Base-by-base conservation (phyloP, 2,113 vertebrate species). In the Petrocephalus microphthalmus region DNA sequence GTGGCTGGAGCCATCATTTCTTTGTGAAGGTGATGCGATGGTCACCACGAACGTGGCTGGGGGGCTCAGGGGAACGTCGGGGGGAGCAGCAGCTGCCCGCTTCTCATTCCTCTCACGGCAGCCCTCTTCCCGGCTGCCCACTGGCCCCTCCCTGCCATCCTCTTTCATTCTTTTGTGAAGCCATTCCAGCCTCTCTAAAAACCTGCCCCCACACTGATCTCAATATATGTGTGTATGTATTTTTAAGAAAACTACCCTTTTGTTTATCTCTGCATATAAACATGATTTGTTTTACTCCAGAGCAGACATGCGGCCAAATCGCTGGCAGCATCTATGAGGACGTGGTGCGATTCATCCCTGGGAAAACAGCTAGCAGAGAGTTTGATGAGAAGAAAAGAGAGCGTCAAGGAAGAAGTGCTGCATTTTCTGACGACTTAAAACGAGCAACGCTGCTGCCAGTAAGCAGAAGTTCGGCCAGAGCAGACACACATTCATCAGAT, bases 21-120 rank as follows among this genome's bases (percentile, higher is more conserved):
- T 81, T 45, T 81, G 74, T 7, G 17, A 81, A 81, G 29, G 42
- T 81, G 60, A 29, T 29, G 60, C 60, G 25, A 67, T 67, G 60
- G 74, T 45, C 37, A 81, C 74, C 29, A 19, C 45, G 45, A 81
- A 81, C 15, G 37, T 37, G 33, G 4, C 29, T 81, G 74, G 37
- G 13, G 85, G 56, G 54, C 29, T n/a, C 64, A 54, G 13, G 15
- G 33, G 57, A 47, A 64, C 5, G 17, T 64, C 2, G 15, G 86
- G 54, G 11, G 53, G 54, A 56, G 85, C 57, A 51, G 47, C 64
- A 81, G 47, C 64, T 78, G 67, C 47, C 87, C 74, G 8, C 56
- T 87, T 87, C 87, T 53, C 47, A 87, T 87, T 87, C 87, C 49
- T 33, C 15, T 78, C 87, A 87, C 87, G 51, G 25, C 47, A 53